phyloP scores from a whole-genome alignment of 2,113 vertebrate genomes.

The Lepisosteus oculatus region DNA sequence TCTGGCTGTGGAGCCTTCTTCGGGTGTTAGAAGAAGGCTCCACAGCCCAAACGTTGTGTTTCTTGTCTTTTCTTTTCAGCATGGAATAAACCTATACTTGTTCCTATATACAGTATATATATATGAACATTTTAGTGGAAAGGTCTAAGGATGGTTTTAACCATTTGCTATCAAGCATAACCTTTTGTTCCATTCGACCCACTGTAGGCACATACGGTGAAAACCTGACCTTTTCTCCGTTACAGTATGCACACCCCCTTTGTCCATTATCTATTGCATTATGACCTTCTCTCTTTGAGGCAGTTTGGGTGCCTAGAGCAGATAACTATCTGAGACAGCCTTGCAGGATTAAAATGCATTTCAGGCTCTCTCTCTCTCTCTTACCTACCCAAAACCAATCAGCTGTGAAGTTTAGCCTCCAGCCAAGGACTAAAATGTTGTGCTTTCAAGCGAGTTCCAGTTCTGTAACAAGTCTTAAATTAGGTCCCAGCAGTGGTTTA shows the following conservation, averaged over 20 bases:
- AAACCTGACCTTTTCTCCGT: constrained; percentile 30
- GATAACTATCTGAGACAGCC: constrained; percentile 42
- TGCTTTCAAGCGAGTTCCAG: background rate
- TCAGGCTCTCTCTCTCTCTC: constrained; percentile 12
- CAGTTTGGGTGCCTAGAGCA: constrained; percentile 41
- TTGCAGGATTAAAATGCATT: constrained; percentile 4
- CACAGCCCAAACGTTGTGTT: too few relatives aligned
- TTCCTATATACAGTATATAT: too few relatives aligned
- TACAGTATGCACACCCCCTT: constrained; percentile 38
- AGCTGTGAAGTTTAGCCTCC: constrained; percentile 6
- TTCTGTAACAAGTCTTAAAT: constrained; percentile 7
- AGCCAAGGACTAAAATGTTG: background rate
- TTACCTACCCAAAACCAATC: constrained; percentile 4
- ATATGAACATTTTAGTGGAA: background rate
- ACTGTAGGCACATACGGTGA: background rate
- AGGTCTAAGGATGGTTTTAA: background rate
- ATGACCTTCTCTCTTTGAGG: constrained; percentile 43
- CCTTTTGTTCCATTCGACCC: background rate
- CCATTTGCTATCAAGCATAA: background rate
- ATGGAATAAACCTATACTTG: too few relatives aligned
- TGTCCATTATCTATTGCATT: constrained; percentile 40
- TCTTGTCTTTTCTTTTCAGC: too few relatives aligned
- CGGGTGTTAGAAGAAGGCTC: too few relatives aligned
- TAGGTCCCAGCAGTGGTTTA: background rate
- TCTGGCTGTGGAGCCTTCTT: too few relatives aligned